Evolutionary conservation across 2,888 invertebrate genomes (phyloP).

Genomic region (Miltochrista miniata): DNA sequence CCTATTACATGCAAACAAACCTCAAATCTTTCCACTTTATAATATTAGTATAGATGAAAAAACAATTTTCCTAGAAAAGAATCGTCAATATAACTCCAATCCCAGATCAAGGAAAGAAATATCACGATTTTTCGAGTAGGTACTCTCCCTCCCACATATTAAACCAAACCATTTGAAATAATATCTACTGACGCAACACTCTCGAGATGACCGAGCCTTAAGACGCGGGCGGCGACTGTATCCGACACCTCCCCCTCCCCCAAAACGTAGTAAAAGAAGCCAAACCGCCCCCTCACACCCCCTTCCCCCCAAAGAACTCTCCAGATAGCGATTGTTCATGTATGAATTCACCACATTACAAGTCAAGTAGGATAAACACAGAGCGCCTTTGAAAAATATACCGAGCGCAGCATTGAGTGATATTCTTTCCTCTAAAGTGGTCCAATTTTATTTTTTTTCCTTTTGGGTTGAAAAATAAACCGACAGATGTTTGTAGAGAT

Average conservation of each 20-base stretch:
- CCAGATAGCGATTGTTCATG: conserved; percentile 84
- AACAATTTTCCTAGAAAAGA: no score
- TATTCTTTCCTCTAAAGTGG: conserved; percentile 58
- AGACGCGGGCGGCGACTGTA: conserved; percentile 40
- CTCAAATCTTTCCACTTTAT: no score
- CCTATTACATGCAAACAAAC: no score
- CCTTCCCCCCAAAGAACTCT: conserved; percentile 53
- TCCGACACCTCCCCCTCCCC: conserved; percentile 40
- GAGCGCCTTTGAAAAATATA: conserved; percentile 78
- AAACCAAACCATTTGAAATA: conserved; percentile 16
- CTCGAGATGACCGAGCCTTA: conserved; percentile 46
- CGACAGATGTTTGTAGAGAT: conserved; percentile 39
- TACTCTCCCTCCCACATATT: background rate
- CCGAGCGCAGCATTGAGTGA: conserved; percentile 67
- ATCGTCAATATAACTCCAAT: no score
- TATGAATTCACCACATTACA: conserved; percentile 89
- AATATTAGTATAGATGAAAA: no score
- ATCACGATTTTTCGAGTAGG: background rate
- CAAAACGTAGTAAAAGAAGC: conserved; percentile 65
- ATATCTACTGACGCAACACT: conserved; percentile 32
- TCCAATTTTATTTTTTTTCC: conserved; percentile 38
- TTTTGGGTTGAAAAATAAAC: conserved; percentile 37
- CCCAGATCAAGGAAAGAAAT: background rate
- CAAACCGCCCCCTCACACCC: conserved; percentile 46
- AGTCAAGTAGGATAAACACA: conserved; percentile 85